Conservation (phyloP, 2,888 invertebrate species). For the Auanema freiburgensis region DNA sequence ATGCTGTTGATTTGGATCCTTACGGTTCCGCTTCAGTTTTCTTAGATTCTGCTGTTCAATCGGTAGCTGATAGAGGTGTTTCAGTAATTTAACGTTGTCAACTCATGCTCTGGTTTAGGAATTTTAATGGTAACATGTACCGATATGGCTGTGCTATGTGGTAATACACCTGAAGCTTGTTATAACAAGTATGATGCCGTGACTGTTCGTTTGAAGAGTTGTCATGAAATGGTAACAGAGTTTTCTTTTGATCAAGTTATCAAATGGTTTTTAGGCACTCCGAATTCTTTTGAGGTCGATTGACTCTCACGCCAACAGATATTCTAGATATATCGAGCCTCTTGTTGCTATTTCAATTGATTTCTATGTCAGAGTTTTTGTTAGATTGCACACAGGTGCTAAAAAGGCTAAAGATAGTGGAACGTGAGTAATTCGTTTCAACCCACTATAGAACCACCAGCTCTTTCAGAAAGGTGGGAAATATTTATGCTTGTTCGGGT, state of each 20-base stretch:
- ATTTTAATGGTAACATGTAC: constrained; percentile 92
- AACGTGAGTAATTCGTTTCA: constrained; percentile 71
- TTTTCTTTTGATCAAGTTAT: background rate
- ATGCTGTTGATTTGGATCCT: constrained; percentile 92
- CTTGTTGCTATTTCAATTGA: constrained; percentile 88
- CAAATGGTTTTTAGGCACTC: constrained; percentile 73
- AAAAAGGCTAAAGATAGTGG: constrained; percentile 82
- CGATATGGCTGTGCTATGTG: constrained; percentile 89
- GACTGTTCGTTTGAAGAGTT: constrained; percentile 81
- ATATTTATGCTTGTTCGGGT: constrained; percentile 86
- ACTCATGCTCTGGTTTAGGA: constrained; percentile 71
- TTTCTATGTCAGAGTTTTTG: constrained; percentile 92
- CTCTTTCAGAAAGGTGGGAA: constrained; percentile 81
- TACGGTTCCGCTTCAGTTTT: constrained; percentile 93
- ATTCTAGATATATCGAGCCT: constrained; percentile 88
- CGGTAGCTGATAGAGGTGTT: constrained; percentile 66
- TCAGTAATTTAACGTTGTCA: background rate
- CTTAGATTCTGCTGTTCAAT: constrained; percentile 80
- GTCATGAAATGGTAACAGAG: constrained; percentile 84
- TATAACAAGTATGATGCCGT: constrained; percentile 88
- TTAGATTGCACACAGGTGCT: constrained; percentile 80
- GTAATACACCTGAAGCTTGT: constrained; percentile 91
- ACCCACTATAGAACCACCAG: no score
- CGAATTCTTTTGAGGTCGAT: constrained; percentile 87
- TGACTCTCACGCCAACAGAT: constrained; percentile 86